Evolutionary conservation across 2,113 vertebrate species (phyloP).

Genomic region (Poicephalus gulielmi): DNA sequence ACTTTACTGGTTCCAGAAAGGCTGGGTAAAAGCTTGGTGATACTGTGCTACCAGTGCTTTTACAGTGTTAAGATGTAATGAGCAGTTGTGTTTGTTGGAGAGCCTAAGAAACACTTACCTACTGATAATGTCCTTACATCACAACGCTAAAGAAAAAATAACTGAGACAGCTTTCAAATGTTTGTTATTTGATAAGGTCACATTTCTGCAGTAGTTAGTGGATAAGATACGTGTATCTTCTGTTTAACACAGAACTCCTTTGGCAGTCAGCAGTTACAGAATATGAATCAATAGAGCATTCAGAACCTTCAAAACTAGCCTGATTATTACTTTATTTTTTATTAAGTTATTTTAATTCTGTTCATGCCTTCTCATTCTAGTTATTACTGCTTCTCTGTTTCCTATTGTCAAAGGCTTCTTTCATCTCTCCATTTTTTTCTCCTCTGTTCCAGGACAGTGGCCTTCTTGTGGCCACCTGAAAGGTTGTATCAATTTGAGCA

Average conservation of each 20-base stretch:
- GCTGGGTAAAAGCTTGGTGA: neutral
- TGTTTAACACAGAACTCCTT: neutral
- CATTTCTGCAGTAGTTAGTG: neutral
- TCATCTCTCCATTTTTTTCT: neutral
- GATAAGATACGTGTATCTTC: neutral
- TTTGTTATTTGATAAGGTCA: neutral
- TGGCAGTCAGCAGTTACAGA: neutral
- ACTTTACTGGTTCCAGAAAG: neutral
- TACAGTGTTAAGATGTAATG: neutral
- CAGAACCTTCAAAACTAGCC: neutral
- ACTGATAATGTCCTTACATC: neutral
- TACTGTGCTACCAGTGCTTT: neutral
- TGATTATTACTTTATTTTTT: neutral
- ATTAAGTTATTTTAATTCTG: neutral
- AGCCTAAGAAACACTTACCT: neutral
- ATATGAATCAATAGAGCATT: neutral
- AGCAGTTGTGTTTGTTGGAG: neutral
- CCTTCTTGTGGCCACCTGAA: neutral
- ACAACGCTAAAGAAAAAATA: neutral
- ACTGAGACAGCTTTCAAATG: neutral
- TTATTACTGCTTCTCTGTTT: neutral
- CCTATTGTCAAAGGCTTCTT: neutral
- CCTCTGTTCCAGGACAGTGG: neutral
- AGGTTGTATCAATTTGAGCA: neutral
- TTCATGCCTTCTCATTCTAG: neutral